phyloP scores from a whole-genome alignment of 2,113 vertebrate species.

The Pica pica region DNA sequence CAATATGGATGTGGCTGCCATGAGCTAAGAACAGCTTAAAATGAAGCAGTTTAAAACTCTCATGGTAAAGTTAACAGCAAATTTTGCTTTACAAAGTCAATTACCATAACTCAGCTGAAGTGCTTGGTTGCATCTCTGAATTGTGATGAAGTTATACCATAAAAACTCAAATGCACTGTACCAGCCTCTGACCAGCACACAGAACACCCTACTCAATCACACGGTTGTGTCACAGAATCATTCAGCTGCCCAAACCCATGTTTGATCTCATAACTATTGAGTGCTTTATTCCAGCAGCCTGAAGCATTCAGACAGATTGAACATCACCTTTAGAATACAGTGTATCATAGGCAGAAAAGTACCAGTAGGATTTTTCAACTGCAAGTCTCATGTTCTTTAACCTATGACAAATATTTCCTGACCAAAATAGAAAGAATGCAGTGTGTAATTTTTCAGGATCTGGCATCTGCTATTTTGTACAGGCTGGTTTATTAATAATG shows the following conservation, averaged over 20 bases:
- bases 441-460: conserved; percentile 74
- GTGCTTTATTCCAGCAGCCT: conserved; percentile 88
- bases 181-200: conserved; percentile 1
- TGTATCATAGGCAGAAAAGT: conserved; percentile 82
- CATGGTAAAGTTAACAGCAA: neutral
- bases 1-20: neutral
- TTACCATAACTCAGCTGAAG: neutral
- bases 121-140: neutral
- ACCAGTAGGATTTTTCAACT: conserved; percentile 74
- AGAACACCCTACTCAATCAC: neutral
- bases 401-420: conserved; percentile 62
- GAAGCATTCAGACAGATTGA: conserved; percentile 82
- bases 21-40: neutral
- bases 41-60: neutral
- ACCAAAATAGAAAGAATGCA: conserved; percentile 72
- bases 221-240: neutral
- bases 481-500: conserved; percentile 74
- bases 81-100: neutral
- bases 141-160: neutral
- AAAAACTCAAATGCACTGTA: conserved; percentile 38
- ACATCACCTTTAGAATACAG: conserved; percentile 80
- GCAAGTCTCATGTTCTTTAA: conserved; percentile 79
- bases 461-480: conserved; percentile 62
- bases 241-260: conserved; percentile 39
- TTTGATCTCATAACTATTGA: conserved; percentile 76